Conservation (phyloP, 1,140 invertebrate genomes). For the Scylla paramamosain region DNA sequence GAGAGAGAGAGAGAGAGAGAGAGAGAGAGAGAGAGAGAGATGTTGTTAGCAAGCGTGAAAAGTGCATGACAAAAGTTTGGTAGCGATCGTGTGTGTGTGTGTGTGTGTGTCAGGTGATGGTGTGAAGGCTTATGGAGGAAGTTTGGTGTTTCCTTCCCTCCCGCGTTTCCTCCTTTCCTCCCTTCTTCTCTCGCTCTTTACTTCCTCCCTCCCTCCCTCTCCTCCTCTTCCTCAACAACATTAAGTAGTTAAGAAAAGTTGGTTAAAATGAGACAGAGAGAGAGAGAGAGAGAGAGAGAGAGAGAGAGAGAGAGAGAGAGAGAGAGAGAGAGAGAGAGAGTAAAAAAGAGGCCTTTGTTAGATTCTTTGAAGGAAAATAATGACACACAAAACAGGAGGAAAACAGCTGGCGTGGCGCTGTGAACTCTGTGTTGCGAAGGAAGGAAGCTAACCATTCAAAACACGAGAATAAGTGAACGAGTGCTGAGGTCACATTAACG, state of each 20-base stretch:
- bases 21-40: constrained; percentile 12
- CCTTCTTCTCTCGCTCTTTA: background rate
- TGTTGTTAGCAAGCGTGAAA: background rate
- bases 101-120: background rate
- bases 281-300: background rate
- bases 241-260: too few relatives aligned
- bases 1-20: constrained; percentile 11
- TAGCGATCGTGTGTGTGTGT: background rate
- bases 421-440: too few relatives aligned
- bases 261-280: background rate
- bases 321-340: constrained; percentile 1
- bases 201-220: background rate
- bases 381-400: too few relatives aligned
- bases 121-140: background rate
- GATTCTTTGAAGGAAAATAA: too few relatives aligned
- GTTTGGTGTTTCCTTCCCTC: too few relatives aligned
- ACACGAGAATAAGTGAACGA: too few relatives aligned
- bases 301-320: constrained; percentile 2
- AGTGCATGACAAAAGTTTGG: background rate
- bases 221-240: background rate
- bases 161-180: background rate
- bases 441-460: too few relatives aligned
- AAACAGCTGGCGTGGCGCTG: too few relatives aligned
- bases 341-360: background rate
- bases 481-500: too few relatives aligned